These are phyloP conservation scores for Centruroides sculpturatus DNA, from an alignment of 1,140 invertebrate species.

Conservation along the genomic window DNA sequence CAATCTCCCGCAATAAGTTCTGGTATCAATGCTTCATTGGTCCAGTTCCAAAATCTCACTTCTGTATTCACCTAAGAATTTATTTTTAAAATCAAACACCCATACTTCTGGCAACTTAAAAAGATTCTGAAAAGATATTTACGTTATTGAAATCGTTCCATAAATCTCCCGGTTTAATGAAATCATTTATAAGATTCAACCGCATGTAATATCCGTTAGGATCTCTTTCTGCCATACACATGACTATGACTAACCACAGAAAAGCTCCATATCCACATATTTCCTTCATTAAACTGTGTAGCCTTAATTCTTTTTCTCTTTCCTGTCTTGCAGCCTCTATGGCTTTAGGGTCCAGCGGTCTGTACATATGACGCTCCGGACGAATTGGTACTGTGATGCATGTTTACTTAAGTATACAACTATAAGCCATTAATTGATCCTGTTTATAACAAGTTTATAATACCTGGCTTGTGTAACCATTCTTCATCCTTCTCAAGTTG, in stretches of 20 bases:
- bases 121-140: not conserved
- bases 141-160: conserved; percentile 12
- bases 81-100: too few relatives aligned
- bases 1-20: conserved; percentile 28
- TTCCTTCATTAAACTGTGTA: conserved; percentile 32
- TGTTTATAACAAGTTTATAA: too few relatives aligned
- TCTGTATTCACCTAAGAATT: too few relatives aligned
- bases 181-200: conserved; percentile 25
- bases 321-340: conserved; percentile 5
- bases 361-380: not conserved
- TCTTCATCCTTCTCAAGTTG: conserved; percentile 7
- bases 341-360: conserved; percentile 5
- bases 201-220: conserved; percentile 29
- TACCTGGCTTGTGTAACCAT: not conserved
- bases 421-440: too few relatives aligned
- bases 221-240: conserved; percentile 33
- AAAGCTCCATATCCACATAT: conserved; percentile 34
- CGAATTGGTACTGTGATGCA: too few relatives aligned
- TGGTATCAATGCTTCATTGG: conserved; percentile 27
- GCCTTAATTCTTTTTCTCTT: conserved; percentile 33
- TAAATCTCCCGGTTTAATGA: conserved; percentile 22
- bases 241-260: conserved; percentile 33
- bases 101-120: too few relatives aligned
- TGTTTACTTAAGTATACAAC: too few relatives aligned
- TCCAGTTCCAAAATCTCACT: conserved; percentile 31